Evolutionary conservation across 2,888 invertebrate genomes (phyloP).

Genomic region (Adelphocoris suturalis): DNA sequence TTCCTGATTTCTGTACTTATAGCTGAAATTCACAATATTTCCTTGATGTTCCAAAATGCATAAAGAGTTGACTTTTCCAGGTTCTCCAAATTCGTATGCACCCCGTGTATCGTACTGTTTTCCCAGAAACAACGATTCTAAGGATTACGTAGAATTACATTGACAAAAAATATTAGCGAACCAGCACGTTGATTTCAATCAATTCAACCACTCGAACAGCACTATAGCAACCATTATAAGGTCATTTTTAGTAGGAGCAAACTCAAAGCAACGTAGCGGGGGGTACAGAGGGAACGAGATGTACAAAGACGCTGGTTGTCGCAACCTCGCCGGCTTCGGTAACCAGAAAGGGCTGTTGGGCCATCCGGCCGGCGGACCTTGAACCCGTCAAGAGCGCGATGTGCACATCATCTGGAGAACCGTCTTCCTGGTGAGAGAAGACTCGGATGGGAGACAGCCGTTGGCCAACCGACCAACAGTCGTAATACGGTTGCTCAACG

Average conservation of each 20-base stretch:
- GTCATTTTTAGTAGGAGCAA: background rate
- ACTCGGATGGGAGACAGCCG: constrained; percentile 16
- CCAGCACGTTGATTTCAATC: too few relatives aligned
- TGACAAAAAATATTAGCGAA: too few relatives aligned
- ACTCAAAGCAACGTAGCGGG: background rate
- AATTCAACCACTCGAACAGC: too few relatives aligned
- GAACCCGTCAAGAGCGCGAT: constrained; percentile 59
- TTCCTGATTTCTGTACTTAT: too few relatives aligned
- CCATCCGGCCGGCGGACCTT: constrained; percentile 42
- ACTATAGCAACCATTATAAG: background rate
- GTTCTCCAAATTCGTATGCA: too few relatives aligned
- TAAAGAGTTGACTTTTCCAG: too few relatives aligned
- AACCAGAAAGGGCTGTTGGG: constrained; percentile 54
- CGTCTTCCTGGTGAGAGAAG: constrained; percentile 43
- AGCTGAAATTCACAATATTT: too few relatives aligned
- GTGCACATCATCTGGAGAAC: constrained; percentile 52
- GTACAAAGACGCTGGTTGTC: constrained; percentile 30
- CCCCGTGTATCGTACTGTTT: too few relatives aligned
- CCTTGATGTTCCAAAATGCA: too few relatives aligned
- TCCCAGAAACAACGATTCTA: too few relatives aligned
- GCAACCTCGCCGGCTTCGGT: constrained; percentile 22
- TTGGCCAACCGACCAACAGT: background rate
- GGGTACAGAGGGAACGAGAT: background rate
- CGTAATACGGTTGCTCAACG: constrained; percentile 23
- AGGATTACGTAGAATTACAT: too few relatives aligned